Evolutionary conservation across 2,888 invertebrate genomes (phyloP), one percentile per base, ranked within the genome.

Genomic region (Lasioglossum lativentre): DNA sequence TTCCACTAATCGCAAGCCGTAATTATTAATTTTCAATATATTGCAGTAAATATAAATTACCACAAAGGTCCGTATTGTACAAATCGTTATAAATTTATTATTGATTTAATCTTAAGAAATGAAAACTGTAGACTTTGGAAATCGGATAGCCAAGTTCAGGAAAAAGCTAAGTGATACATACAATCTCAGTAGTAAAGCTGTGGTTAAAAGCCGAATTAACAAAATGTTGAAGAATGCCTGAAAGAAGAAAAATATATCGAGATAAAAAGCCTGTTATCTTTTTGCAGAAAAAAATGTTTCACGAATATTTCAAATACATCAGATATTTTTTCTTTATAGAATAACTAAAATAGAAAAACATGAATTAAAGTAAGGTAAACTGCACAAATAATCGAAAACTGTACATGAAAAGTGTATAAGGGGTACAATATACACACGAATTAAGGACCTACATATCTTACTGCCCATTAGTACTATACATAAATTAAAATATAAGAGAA

Each of bases 181-280:
- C 68, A 81, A 81, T 76, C 30, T 68, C 30, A 42, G 47, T 40
- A 78, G 72, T 78, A 78, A 82, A 73, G 52, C 34, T 73, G 66
- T 40, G 47, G 66, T 82, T 82, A 73, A 82, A 82, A 82, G 79
- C 66, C 40, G 72, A 78, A 80, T 80, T 80, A 73, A 78, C 12
- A 78, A 80, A 78, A 78, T 66, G 40, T 12, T 42, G 80, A 75
- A 80, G 52, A 80, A 75, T 34, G 66, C 40, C 80, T 78, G 81
- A 38, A 78, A 82, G 56, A 38, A 73, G 72, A 16, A 78, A 78
- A 78, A 82, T 52, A 82, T 66, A 19, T 66, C 66, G 14, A 66
- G 45, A 81, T 82, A 72, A 78, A 72, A 74, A 42, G 59, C 19
- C 16, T 71, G 23, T 45, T 40, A 1, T 56, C n/a, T 56, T n/a